A percentile compares a stretch with the other conserved stretches of the same genome.
Conservation (phyloP, 2,797 vertebrate genomes). For the Silurus aristotelis region DNA sequence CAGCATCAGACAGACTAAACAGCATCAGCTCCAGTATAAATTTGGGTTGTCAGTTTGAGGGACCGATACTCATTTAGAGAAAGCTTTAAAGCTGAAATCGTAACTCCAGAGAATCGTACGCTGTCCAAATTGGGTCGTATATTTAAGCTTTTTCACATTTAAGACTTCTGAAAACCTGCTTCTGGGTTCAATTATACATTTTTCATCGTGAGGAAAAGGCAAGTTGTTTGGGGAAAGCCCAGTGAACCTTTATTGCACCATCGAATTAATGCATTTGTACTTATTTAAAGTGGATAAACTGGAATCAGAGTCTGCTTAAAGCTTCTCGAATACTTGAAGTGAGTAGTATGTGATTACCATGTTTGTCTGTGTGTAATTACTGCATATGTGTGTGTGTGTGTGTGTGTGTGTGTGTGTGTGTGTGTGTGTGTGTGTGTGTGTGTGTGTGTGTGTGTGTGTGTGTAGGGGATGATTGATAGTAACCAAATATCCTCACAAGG, state of each 20-base stretch:
- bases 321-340: not conserved
- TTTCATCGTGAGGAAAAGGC: not conserved
- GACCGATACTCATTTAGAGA: constrained; percentile 28
- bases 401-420: not conserved
- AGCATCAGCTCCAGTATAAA: constrained; percentile 10
- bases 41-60: not conserved
- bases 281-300: constrained; percentile 22
- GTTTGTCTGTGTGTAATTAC: not conserved
- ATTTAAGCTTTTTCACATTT: constrained; percentile 16
- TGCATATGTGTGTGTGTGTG: not conserved
- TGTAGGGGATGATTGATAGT: not conserved
- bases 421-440: not conserved
- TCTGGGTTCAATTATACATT: constrained; percentile 10
- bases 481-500: not conserved
- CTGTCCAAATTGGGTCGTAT: constrained; percentile 19
- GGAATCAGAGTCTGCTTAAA: constrained; percentile 10
- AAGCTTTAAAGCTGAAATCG: constrained; percentile 27
- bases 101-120: constrained; percentile 1
- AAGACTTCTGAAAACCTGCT: not conserved
- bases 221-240: not conserved
- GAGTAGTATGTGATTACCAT: constrained; percentile 10
- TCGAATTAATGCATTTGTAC: not conserved
- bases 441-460: not conserved
- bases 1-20: not conserved
- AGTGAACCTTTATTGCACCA: not conserved